Conservation (phyloP, 2,797 vertebrate species). For the Danio aesculapii region DNA sequence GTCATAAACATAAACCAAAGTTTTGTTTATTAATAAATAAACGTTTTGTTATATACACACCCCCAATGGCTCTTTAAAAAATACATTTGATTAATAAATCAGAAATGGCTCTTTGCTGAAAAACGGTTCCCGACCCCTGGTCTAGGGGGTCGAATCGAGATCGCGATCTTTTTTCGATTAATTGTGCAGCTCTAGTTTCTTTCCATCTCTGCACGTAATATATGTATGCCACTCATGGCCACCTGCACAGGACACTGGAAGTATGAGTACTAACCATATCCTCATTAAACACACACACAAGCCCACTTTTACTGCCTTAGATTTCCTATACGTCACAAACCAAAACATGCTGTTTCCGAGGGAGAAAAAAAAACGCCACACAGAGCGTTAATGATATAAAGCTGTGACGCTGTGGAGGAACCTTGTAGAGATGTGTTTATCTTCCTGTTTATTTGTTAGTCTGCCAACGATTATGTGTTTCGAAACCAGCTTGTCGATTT, state of each 20-base stretch:
- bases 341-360: constrained; percentile 36
- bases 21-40: too few relatives aligned
- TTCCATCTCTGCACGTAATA: too few relatives aligned
- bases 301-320: constrained; percentile 35
- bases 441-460: constrained; percentile 31
- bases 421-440: constrained; percentile 39
- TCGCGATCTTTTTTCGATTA: too few relatives aligned
- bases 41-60: too few relatives aligned
- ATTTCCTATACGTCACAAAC: constrained; percentile 44
- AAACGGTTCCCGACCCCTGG: too few relatives aligned
- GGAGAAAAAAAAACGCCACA: constrained; percentile 35
- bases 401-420: constrained; percentile 35
- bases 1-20: too few relatives aligned
- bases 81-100: too few relatives aligned
- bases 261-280: constrained; percentile 25
- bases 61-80: too few relatives aligned
- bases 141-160: too few relatives aligned
- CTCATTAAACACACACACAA: constrained; percentile 47
- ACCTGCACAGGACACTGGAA: constrained; percentile 43
- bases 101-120: too few relatives aligned
- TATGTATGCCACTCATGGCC: constrained; percentile 11
- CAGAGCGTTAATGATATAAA: constrained; percentile 41
- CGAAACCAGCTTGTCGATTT: neutral
- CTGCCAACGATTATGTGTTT: constrained; percentile 16
- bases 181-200: too few relatives aligned